These are phyloP conservation scores for Coturnix japonica DNA, from an alignment of 2,113 vertebrate genomes.

Conservation along the genomic window DNA sequence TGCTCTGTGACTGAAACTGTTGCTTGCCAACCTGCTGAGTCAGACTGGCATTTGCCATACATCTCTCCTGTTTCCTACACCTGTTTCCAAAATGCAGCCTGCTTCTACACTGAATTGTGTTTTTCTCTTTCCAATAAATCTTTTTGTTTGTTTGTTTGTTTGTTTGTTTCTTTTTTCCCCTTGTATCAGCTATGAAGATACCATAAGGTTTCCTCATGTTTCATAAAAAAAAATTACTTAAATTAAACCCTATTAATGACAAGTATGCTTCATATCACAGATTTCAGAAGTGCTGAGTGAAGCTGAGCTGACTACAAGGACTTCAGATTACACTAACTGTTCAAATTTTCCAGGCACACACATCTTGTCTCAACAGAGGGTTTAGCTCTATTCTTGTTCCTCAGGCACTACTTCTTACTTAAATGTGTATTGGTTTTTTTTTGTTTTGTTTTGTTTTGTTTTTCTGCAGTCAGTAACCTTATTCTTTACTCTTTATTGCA, in stretches of 20 bases:
- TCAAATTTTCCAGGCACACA: neutral
- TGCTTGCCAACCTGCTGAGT: neutral
- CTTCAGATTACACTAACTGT: neutral
- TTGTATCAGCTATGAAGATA: neutral
- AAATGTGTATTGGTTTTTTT: neutral
- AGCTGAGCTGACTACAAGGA: neutral
- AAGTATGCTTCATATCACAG: neutral
- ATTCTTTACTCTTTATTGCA: neutral
- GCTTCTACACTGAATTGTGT: neutral
- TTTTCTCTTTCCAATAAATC: neutral
- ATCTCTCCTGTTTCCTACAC: too few relatives aligned
- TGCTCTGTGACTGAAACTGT: neutral
- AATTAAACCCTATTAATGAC: neutral
- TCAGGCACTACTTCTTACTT: neutral
- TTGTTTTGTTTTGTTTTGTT: neutral
- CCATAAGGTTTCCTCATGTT: neutral
- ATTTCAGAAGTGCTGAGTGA: neutral
- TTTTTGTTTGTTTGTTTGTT: neutral
- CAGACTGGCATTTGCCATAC: neutral
- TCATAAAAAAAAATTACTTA: neutral
- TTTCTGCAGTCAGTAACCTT: neutral
- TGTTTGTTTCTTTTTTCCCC: neutral
- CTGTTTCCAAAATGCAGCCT: neutral
- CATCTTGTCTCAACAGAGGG: neutral
- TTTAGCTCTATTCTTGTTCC: neutral